Percentiles rank a stretch among this genome's conserved stretches.
These are phyloP conservation scores for Caligus rogercresseyi DNA, from an alignment of 1,140 invertebrate genomes.

Conservation along the genomic window DNA sequence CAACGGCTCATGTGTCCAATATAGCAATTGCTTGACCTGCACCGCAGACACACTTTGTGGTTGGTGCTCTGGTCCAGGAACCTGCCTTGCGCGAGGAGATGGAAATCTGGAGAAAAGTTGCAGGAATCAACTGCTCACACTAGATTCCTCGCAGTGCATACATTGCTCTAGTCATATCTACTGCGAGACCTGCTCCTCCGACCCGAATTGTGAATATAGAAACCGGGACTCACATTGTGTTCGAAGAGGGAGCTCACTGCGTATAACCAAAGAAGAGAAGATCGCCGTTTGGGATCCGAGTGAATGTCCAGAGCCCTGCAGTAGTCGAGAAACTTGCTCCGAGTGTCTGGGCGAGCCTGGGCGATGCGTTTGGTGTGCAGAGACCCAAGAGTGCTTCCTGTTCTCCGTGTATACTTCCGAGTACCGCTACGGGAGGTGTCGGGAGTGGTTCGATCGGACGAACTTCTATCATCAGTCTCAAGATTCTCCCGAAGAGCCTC, in stretches of 20 bases:
- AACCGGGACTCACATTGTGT: slow-evolving; percentile 61
- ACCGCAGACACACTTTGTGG: slow-evolving; percentile 69
- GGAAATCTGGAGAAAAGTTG: slow-evolving; percentile 25
- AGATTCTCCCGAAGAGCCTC: not conserved
- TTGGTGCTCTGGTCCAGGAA: slow-evolving; percentile 50
- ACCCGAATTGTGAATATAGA: slow-evolving; percentile 64
- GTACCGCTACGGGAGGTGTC: slow-evolving; percentile 75
- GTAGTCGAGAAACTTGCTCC: slow-evolving; percentile 51
- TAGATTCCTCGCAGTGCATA: slow-evolving; percentile 57
- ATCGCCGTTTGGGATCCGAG: slow-evolving; percentile 39
- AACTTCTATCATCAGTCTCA: too few relatives aligned
- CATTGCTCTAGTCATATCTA: slow-evolving; percentile 74
- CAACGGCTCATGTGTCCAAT: slow-evolving; percentile 52
- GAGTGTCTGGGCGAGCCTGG: slow-evolving; percentile 63
- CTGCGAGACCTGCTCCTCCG: slow-evolving; percentile 51
- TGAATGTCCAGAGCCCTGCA: slow-evolving; percentile 53
- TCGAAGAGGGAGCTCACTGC: slow-evolving; percentile 43
- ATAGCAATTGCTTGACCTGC: slow-evolving; percentile 68
- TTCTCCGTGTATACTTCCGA: slow-evolving; percentile 86
- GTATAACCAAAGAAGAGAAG: slow-evolving; percentile 28
- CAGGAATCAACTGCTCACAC: slow-evolving; percentile 50
- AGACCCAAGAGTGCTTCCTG: slow-evolving; percentile 69
- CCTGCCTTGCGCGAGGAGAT: slow-evolving; percentile 23
- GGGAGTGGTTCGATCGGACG: slow-evolving; percentile 64
- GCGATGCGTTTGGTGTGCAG: slow-evolving; percentile 85